phyloP scores from a whole-genome alignment of 2,888 invertebrate species.

The Rhabditoides inermis region DNA sequence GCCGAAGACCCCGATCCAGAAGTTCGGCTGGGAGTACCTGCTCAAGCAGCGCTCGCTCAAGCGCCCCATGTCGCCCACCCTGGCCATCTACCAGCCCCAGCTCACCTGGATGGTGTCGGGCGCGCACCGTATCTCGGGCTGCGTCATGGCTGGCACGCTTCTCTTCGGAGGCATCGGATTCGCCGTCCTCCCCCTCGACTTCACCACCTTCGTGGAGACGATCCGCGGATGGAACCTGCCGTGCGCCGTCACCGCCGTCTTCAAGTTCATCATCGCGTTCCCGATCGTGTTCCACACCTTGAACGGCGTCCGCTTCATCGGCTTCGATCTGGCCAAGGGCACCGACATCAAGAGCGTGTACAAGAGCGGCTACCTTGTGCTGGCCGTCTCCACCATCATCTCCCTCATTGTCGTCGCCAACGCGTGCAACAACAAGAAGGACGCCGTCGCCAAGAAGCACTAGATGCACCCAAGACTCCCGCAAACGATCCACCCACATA shows the following conservation, averaged over 20 bases:
- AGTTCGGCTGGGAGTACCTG: slow-evolving; percentile 49
- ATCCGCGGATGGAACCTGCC: slow-evolving; percentile 43
- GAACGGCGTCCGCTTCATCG: slow-evolving; percentile 51
- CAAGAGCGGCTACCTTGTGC: slow-evolving; percentile 47
- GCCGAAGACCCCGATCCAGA: slow-evolving; percentile 43
- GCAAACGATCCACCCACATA: slow-evolving; percentile 7
- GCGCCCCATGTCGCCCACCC: slow-evolving; percentile 51
- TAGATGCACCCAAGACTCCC: slow-evolving; percentile 1
- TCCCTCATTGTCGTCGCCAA: slow-evolving; percentile 38
- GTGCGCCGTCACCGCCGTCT: slow-evolving; percentile 32
- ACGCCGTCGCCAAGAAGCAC: slow-evolving; percentile 6
- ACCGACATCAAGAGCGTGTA: slow-evolving; percentile 36
- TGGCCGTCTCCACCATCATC: slow-evolving; percentile 43
- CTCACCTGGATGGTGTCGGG: slow-evolving; percentile 51
- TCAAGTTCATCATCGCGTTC: slow-evolving; percentile 52
- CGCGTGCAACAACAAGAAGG: slow-evolving; percentile 22
- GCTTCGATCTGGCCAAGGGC: slow-evolving; percentile 49
- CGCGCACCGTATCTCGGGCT: slow-evolving; percentile 45
- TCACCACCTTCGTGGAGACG: slow-evolving; percentile 45
- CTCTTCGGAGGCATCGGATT: slow-evolving; percentile 47
- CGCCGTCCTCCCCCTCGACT: slow-evolving; percentile 45
- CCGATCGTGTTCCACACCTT: slow-evolving; percentile 51
- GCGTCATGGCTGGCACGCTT: slow-evolving; percentile 50
- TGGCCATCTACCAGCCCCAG: slow-evolving; percentile 50
- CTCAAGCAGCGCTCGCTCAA: slow-evolving; percentile 38